Conservation (phyloP, 2,797 vertebrate species). For the Melanotaenia maccullochi region DNA sequence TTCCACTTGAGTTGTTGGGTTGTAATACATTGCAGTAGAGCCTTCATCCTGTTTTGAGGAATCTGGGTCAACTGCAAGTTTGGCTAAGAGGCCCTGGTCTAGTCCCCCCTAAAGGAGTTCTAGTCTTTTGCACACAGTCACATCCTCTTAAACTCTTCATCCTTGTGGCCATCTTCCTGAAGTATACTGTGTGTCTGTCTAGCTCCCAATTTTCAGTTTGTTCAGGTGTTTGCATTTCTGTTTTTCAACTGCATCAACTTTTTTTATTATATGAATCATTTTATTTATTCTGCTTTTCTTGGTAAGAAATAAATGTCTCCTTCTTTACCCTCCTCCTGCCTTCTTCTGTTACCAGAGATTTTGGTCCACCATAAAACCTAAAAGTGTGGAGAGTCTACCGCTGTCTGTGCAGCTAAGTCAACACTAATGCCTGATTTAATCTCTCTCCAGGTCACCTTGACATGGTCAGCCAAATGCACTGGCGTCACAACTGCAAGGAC, state of each 20-base stretch:
- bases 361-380: neutral
- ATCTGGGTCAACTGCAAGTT: neutral
- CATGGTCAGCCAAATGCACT: slow-evolving; percentile 8
- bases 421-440: neutral
- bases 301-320: neutral
- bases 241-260: neutral
- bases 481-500: slow-evolving; percentile 45
- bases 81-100: neutral
- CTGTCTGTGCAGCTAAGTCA: neutral
- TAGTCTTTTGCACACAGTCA: neutral
- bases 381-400: neutral
- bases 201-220: neutral
- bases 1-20: neutral
- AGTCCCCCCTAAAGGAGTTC: neutral
- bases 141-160: neutral
- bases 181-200: neutral
- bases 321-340: neutral
- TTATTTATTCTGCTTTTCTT: neutral
- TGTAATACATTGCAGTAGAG: neutral
- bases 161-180: neutral
- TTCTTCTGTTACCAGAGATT: neutral
- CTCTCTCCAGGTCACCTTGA: slow-evolving; percentile 54
- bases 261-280: neutral
- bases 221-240: neutral
- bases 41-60: neutral